phyloP scores from a whole-genome alignment of 2,113 vertebrate genomes.

The Nycticryphes semicollaris region DNA sequence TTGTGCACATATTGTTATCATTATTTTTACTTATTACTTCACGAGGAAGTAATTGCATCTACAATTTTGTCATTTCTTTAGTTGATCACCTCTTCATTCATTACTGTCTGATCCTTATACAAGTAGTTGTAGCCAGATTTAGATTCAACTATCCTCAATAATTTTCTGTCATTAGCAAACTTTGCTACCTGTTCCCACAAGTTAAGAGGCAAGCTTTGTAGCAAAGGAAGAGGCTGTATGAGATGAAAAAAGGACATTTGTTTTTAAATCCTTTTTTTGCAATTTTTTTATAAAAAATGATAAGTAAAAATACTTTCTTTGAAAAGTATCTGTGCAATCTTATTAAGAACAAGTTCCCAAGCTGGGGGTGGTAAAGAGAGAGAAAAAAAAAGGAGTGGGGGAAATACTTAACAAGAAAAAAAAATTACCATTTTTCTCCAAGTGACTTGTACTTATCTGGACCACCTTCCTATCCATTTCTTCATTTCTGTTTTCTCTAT shows the following conservation, averaged over 20 bases:
- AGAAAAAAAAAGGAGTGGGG: accelerated
- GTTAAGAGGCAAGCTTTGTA: neutral
- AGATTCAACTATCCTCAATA: neutral
- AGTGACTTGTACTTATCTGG: neutral
- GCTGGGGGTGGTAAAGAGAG: neutral
- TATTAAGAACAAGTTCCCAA: neutral
- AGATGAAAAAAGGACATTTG: neutral
- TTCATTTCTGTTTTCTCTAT: neutral
- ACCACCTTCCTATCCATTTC: neutral
- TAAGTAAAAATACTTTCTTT: neutral
- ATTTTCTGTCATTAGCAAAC: neutral
- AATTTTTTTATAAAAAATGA: neutral
- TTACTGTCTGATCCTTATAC: neutral
- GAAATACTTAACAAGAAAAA: neutral
- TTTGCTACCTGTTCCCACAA: neutral
- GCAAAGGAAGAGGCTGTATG: neutral
- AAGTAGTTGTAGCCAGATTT: neutral
- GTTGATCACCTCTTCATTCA: neutral
- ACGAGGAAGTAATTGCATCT: neutral
- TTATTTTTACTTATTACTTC: neutral
- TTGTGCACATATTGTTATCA: neutral
- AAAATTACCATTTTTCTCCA: neutral
- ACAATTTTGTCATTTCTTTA: neutral
- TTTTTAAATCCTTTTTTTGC: neutral
- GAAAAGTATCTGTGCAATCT: neutral